Base-by-base conservation (phyloP, 2,797 vertebrate species). In the Fratercula arctica region DNA sequence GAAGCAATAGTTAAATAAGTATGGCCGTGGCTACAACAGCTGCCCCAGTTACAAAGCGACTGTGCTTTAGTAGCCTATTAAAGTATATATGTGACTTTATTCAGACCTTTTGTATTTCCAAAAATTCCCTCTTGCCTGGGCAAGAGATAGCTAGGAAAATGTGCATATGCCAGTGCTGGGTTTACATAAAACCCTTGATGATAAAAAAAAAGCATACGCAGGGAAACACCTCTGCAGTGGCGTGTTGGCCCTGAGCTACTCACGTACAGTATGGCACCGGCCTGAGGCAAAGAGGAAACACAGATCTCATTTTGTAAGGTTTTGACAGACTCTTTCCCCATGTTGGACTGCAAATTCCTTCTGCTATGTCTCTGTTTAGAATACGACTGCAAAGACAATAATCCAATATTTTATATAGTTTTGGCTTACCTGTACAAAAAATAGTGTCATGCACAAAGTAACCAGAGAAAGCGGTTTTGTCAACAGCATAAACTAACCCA, bases 381-480 rank as follows among this genome's bases (percentile, higher is more conserved):
- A 87, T 28, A 66, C 41, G 33, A 77, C 60, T 85, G 45, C 45
- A 80, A 77, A 83, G 74, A 70, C 18, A 80, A 61, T 35, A 77
- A 83, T 54, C 37, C 21, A 31, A 4, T n/a, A 33, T 85, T 95
- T 92, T 87, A 46, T 70, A 28, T 46, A 29, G 79, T 35, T 94
- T 95, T 89, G 76, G 53, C 73, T 78, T 84, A 95, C 78, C 57
- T 87, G 31, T 43, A 51, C 45, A 73, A 90, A 69, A 90, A 83
- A 51, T 43, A 77, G 24, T 12, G 31, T 39, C 37, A 75, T 28
- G 50, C 31, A 72, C 25, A 88, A 75, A 78, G 69, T 41, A 93
- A 73, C 46, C 67, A 69, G 67, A 69, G 50, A 81, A 80, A 86
- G 33, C 4, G 2, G 18, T 77, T 95, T 89, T 89, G 33, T 89